Evolutionary conservation across 2,797 vertebrate species (phyloP), one percentile per base, ranked within the genome.

Genomic region (Falco novaeseelandiae): DNA sequence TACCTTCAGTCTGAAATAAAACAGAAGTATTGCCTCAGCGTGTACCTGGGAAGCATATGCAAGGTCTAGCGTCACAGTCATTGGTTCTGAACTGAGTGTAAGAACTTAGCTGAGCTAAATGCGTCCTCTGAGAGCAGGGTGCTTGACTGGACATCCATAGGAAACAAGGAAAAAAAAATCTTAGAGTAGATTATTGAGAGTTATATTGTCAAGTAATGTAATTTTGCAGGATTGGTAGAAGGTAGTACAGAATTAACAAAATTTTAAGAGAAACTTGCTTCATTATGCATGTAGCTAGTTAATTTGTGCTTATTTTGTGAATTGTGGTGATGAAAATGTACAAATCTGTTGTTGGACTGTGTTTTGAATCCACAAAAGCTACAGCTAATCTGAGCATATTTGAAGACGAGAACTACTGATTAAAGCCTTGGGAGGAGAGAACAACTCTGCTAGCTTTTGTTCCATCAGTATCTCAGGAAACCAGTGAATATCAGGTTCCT

Each of bases 381-480:
- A 46, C 70, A 92, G 48, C 79, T 88, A 57, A 89, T 93, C 80
- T 86, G 70, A 96, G 81, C 27, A 0, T 93, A 72, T 74, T 91
- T 83, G 67, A 83, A 92, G 86, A 80, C 42, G 55, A 93, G 79
- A 94, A 63, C 63, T 81, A 76, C 80, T 92, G 83, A 95, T 97
- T 96, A 95, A 95, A 89, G 38, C 61, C 82, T 91, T 96, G 34
- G 67, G 83, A 90, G 62, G 30, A 91, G 72, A 77, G 73, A 71
- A 83, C 22, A 91, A 58, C 87, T 92, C 90, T 94, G 62, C 25
- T 73, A 87, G 62, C 80, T 86, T 83, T 94, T 95, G 69, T 94
- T 93, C 86, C 36, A 38, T 62, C 70, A 52, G 51, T 77, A 87
- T 61, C 80, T 84, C 78, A 90, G 89, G 87, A 93, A 90, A 85